Base-by-base conservation (phyloP, 2,888 invertebrate species). In the Lithosia quadra region DNA sequence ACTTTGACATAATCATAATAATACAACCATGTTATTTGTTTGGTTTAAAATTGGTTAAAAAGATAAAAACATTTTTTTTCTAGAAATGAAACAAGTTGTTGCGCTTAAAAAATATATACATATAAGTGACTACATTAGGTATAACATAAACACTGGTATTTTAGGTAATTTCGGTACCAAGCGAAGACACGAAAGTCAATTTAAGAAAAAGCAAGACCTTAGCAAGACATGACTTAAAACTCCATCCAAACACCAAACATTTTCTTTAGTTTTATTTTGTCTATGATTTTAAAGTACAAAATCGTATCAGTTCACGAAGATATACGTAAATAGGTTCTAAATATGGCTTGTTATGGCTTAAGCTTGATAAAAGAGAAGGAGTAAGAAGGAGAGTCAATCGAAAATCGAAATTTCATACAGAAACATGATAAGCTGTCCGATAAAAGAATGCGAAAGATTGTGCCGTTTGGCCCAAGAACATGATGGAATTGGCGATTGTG, bases 61-160 rank as follows among this genome's bases (percentile, higher is more conserved):
- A n/a, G n/a, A n/a, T n/a, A n/a, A n/a, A n/a, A n/a, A n/a, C n/a
- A 15, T 36, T 58, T 60, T 59, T 60, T 22, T 21, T 21, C 36
- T 36, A 59, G 21, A 34, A 60, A 60, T 22, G 22, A 60, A 22
- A 60, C 22, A 39, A 60, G 22, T 36, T 22, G 39, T 39, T 39
- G 18, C 22, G 15, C 0, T 9, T 22, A 60, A 60, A 22, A 36
- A 36, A 60, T 36, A 36, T 9, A 60, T 24, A 60, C 22, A 36
- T 9, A 60, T 24, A 60, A 39, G 22, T 60, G 43, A 18, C 18
- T 43, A 28, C 28, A n/a, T n/a, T n/a, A n/a, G 28, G 11, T 13
- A 36, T 36, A 36, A 36, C 11, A 36, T 36, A 36, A 36, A 36
- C 3, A 36, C 36, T 13, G 34, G 34, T 7, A 9, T 36, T 1